Percentiles rank a stretch among this genome's conserved stretches.
Evolutionary conservation across 2,888 invertebrate species (phyloP).

Genomic region (Ectemnius cavifrons): DNA sequence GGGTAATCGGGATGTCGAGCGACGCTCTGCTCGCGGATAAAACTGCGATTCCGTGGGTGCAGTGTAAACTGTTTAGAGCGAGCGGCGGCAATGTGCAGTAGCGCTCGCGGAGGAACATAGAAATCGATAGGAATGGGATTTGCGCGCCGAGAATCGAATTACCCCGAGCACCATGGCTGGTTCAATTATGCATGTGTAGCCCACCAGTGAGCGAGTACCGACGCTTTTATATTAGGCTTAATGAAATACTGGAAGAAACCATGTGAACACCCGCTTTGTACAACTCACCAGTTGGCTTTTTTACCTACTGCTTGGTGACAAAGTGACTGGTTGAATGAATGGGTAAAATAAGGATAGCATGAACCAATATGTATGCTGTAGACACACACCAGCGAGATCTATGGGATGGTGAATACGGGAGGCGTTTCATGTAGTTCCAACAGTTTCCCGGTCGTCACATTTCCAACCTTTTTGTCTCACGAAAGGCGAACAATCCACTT

Average conservation of each 20-base stretch:
- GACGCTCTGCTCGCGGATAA: neutral
- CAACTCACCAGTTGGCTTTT: too few species aligned
- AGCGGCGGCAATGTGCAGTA: neutral
- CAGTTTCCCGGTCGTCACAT: too few species aligned
- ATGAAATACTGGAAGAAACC: conserved; percentile 15
- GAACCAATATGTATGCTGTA: too few species aligned
- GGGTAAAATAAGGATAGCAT: too few species aligned
- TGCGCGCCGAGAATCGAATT: conserved; percentile 6
- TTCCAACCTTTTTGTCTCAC: too few species aligned
- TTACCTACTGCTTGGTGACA: too few species aligned
- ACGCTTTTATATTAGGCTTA: conserved; percentile 18
- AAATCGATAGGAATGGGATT: conserved; percentile 13
- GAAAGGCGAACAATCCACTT: too few species aligned
- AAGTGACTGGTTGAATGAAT: too few species aligned
- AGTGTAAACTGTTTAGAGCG: neutral
- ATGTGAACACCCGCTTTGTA: too few species aligned
- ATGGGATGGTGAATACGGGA: too few species aligned
- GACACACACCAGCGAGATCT: too few species aligned
- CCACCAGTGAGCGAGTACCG: neutral
- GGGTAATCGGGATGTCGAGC: neutral
- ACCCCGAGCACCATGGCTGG: conserved; percentile 8
- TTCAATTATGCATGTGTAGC: conserved; percentile 1
- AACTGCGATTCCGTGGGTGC: neutral
- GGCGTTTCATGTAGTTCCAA: too few species aligned
- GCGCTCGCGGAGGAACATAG: neutral